Percentiles rank a stretch among this genome's conserved stretches.
phyloP scores from a whole-genome alignment of 1,140 invertebrate species.

The Eurosta solidaginis region DNA sequence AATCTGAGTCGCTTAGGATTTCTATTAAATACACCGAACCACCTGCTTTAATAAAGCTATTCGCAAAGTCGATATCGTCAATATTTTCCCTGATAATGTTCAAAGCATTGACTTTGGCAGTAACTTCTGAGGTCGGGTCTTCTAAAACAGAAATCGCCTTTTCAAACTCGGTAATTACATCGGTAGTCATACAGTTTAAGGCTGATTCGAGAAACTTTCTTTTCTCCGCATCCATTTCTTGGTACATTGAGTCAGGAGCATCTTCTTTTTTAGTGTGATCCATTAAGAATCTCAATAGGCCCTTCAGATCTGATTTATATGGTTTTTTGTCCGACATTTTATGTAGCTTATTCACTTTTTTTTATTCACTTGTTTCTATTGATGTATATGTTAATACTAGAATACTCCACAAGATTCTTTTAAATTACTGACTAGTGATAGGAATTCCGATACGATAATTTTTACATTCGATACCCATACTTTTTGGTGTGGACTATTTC shows the following conservation, averaged over 20 bases:
- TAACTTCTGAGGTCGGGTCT: conserved; percentile 53
- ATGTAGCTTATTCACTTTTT: too few relatives aligned
- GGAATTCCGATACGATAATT: too few relatives aligned
- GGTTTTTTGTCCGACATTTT: not conserved
- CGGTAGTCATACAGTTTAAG: conserved; percentile 58
- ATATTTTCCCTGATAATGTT: conserved; percentile 63
- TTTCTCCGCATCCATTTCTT: conserved; percentile 12
- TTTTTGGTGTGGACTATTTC: too few relatives aligned
- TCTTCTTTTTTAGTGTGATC: not conserved
- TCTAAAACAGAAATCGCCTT: conserved; percentile 61
- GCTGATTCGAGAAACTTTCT: not conserved
- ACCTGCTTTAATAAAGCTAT: conserved; percentile 71
- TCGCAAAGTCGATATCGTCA: conserved; percentile 67
- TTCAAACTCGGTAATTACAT: conserved; percentile 63
- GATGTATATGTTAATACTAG: too few relatives aligned
- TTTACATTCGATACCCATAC: too few relatives aligned
- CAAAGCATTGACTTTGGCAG: conserved; percentile 61
- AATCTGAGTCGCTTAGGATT: conserved; percentile 62
- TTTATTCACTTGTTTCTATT: too few relatives aligned
- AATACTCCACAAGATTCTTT: too few relatives aligned
- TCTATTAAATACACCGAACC: conserved; percentile 64
- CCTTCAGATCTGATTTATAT: not conserved
- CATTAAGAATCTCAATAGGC: not conserved
- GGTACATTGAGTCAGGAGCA: not conserved
- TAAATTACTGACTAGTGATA: too few relatives aligned